Conservation (phyloP, 2,797 vertebrate genomes). For the Dendrocincla fuliginosa region DNA sequence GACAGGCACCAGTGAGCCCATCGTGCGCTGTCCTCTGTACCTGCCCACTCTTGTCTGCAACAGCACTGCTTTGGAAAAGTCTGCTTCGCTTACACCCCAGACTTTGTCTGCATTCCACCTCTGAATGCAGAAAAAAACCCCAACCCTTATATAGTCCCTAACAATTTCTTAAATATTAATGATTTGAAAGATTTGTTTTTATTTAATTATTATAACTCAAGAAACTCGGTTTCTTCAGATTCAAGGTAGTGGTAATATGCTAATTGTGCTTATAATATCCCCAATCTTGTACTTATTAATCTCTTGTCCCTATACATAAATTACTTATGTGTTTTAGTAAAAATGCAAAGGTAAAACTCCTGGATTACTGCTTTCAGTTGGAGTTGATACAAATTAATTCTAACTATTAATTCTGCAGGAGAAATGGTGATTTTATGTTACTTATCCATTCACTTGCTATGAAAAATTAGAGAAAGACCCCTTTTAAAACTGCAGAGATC, state of each 20-base stretch:
- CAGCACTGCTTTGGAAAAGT: background rate
- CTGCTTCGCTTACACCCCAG: background rate
- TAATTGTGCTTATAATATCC: background rate
- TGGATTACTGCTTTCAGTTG: background rate
- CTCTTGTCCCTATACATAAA: background rate
- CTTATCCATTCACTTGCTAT: background rate
- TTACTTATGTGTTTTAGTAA: background rate
- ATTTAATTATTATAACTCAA: background rate
- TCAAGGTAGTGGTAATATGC: background rate
- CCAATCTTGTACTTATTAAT: background rate
- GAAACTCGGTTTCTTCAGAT: background rate
- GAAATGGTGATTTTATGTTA: background rate
- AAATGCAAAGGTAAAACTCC: background rate
- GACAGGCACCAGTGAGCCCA: background rate
- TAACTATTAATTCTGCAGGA: background rate
- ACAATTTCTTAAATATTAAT: background rate
- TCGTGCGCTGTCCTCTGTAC: background rate
- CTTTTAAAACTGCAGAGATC: background rate
- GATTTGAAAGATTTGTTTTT: background rate
- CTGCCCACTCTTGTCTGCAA: background rate
- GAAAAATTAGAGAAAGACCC: background rate
- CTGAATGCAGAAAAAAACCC: background rate
- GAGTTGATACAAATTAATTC: background rate
- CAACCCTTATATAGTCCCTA: background rate
- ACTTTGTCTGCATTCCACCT: background rate